These are phyloP conservation scores for Lepus americanus DNA, from an alignment of 2,113 vertebrate species.

Conservation along the genomic window DNA sequence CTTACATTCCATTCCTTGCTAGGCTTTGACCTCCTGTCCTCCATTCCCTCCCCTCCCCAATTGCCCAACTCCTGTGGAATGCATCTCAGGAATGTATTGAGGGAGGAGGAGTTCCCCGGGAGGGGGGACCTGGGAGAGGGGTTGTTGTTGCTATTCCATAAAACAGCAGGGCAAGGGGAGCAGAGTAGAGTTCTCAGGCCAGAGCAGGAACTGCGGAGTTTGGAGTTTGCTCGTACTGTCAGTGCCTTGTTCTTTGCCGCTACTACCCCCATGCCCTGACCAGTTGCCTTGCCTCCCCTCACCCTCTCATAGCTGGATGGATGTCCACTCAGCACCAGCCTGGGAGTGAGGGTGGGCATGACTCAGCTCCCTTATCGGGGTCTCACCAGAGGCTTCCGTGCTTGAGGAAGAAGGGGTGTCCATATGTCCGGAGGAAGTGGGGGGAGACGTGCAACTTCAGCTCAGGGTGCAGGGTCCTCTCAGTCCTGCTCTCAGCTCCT, in stretches of 20 bases:
- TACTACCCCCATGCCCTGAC: not conserved
- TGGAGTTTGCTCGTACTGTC: not conserved
- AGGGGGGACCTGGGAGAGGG: not conserved
- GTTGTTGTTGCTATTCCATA: slow-evolving; percentile 42
- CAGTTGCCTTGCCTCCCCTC: not conserved
- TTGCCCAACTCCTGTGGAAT: slow-evolving; percentile 88
- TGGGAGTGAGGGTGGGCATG: slow-evolving; percentile 64
- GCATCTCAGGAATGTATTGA: slow-evolving; percentile 86
- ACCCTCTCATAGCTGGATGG: not conserved
- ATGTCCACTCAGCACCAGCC: not conserved
- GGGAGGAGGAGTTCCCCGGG: slow-evolving; percentile 78
- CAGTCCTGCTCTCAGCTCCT: slow-evolving; percentile 54
- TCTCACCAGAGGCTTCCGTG: slow-evolving; percentile 74
- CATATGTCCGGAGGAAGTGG: slow-evolving; percentile 79
- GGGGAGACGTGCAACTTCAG: slow-evolving; percentile 51
- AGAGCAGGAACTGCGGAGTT: not conserved
- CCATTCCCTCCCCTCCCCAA: slow-evolving; percentile 10
- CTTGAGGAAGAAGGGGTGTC: slow-evolving; percentile 74
- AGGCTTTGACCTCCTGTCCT: slow-evolving; percentile 82
- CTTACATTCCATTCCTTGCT: slow-evolving; percentile 84
- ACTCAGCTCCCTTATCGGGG: slow-evolving; percentile 82
- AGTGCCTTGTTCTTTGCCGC: slow-evolving; percentile 10
- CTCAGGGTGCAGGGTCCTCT: slow-evolving; percentile 17
- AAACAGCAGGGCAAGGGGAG: slow-evolving; percentile 49
- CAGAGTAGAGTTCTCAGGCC: slow-evolving; percentile 52